Evolutionary conservation across 2,888 invertebrate species (phyloP).

Genomic region (Heliothis peltigera): DNA sequence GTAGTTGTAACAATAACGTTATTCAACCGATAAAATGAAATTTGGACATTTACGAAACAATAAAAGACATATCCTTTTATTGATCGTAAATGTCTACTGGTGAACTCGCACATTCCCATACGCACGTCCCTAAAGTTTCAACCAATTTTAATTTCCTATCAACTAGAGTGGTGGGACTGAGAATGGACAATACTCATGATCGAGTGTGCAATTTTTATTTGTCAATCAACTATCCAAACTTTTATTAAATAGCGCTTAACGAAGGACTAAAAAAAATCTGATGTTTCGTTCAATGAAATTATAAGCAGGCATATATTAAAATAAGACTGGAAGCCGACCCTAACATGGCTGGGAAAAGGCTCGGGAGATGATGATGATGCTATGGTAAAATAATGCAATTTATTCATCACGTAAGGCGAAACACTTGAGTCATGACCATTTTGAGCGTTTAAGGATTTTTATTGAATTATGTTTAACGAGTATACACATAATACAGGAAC

Average conservation of each 20-base stretch:
- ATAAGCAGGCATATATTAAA: too few species aligned
- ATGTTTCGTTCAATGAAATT: not conserved
- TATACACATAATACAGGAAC: too few species aligned
- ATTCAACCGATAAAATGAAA: constrained; percentile 25
- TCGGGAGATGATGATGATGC: too few species aligned
- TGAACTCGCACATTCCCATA: not conserved
- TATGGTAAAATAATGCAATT: too few species aligned
- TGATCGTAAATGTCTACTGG: constrained; percentile 21
- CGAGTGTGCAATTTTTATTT: not conserved
- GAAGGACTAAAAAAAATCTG: not conserved
- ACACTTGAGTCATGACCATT: too few species aligned
- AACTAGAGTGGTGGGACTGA: not conserved
- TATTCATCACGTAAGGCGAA: too few species aligned
- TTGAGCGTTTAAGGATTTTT: too few species aligned
- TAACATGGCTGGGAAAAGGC: too few species aligned
- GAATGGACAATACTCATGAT: constrained; percentile 13
- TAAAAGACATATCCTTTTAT: constrained; percentile 35
- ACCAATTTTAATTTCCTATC: constrained; percentile 4
- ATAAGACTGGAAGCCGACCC: too few species aligned
- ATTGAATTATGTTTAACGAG: too few species aligned
- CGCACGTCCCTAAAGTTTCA: constrained; percentile 4
- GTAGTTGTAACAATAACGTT: constrained; percentile 28
- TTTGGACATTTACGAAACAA: constrained; percentile 30
- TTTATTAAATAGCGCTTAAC: constrained; percentile 7
- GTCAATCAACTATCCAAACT: not conserved